Evolutionary conservation across 1,140 invertebrate species (phyloP).

Genomic region (Diabrotica undecimpunctata): DNA sequence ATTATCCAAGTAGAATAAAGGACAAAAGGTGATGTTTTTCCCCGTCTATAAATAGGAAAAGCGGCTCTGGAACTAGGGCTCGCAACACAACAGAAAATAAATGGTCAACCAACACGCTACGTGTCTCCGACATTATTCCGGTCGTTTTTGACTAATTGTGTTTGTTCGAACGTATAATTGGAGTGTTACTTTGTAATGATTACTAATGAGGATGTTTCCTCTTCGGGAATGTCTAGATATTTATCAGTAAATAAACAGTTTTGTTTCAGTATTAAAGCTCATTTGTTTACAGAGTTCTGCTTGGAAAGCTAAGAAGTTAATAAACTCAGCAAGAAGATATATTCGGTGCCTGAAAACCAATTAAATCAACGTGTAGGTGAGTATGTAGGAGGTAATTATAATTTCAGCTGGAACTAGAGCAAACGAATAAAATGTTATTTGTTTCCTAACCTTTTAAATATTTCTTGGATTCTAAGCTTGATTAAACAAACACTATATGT

Average conservation of each 20-base stretch:
- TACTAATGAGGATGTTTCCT: constrained; percentile 13
- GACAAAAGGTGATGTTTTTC: background rate
- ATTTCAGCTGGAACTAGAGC: too few relatives aligned
- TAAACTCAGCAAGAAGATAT: too few relatives aligned
- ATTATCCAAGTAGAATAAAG: background rate
- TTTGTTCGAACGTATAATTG: constrained; percentile 9
- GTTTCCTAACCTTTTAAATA: too few relatives aligned
- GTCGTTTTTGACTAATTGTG: constrained; percentile 11
- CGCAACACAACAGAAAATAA: background rate
- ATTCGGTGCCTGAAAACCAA: too few relatives aligned
- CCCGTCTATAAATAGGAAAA: background rate
- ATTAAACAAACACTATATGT: too few relatives aligned
- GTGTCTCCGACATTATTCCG: constrained; percentile 8
- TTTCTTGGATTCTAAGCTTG: too few relatives aligned
- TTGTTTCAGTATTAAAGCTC: constrained; percentile 3
- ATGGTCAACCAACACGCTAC: constrained; percentile 6
- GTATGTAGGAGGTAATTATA: too few relatives aligned
- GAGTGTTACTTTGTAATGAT: constrained; percentile 12
- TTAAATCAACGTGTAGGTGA: too few relatives aligned
- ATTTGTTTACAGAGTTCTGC: background rate
- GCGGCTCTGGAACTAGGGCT: background rate
- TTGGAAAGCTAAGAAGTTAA: too few relatives aligned
- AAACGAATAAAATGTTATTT: too few relatives aligned
- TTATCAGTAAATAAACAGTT: constrained; percentile 5
- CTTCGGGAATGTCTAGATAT: background rate